Evolutionary conservation across 2,888 invertebrate species (phyloP), one percentile per base, ranked within the genome.

Genomic region (Smittia sp.): DNA sequence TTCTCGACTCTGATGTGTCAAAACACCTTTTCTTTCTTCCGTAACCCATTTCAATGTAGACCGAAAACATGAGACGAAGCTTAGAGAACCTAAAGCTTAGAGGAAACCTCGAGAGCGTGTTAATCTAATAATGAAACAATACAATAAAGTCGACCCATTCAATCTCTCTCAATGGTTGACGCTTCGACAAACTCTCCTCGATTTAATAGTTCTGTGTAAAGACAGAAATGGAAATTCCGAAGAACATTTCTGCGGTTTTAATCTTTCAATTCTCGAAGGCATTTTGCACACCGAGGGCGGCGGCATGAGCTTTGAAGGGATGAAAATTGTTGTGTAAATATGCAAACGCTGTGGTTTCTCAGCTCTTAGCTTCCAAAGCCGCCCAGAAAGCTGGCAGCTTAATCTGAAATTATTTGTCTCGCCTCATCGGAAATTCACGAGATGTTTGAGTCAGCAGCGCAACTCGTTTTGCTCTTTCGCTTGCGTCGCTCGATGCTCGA

Each of bases 241-340:
- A 63, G 24, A 63, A 24, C 24, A 63, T 25, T 32, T 63, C 22
- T 63, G 62, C 25, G 62, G 62, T 63, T 63, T 58, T 63, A 24
- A 63, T 63, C 62, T 63, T 63, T 63, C 62, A 63, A 63, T 24
- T 46, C 46, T 63, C 25, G 62, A 63, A n/a, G 62, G 32, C 62
- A 58, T 62, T 62, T 4, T 22, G 20, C 24, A 9, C 11, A 15
- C 18, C 1, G 18, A 11, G 13, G 24, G 9, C 3, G 7, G 22
- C 58, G 24, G 2, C 20, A 24, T 22, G 20, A 46, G 32, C 32
- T 32, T 32, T 32, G 46, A 15, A n/a, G 46, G 38, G 65, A 65
- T 65, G 65, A 32, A 65, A 65, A 65, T 65, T 65, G 65, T 65
- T 65, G 27, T 65, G 65, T 32, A 65, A 65, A 65, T 65, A 65